These are phyloP conservation scores for Apamea epomidion DNA, from an alignment of 2,888 invertebrate species.

Conservation along the genomic window DNA sequence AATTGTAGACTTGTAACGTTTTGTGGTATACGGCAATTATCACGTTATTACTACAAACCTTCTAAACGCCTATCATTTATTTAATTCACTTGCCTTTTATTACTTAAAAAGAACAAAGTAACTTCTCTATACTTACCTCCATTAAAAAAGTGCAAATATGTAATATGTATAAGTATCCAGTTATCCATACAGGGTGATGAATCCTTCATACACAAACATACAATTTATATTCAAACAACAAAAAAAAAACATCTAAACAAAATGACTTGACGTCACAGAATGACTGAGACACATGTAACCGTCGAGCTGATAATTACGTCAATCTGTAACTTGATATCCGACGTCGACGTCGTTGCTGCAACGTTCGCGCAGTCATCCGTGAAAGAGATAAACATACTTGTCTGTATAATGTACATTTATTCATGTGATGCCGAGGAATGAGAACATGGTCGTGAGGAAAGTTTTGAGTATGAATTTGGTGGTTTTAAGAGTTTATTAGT, in stretches of 20 bases:
- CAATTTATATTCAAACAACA: conserved; percentile 18
- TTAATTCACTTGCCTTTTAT: background rate
- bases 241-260: conserved; percentile 20
- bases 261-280: conserved; percentile 25
- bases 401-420: conserved; percentile 28
- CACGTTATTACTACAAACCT: background rate
- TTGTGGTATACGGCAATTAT: background rate
- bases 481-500: background rate
- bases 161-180: background rate
- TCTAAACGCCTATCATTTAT: background rate
- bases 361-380: conserved; percentile 55
- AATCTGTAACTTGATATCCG: conserved; percentile 56
- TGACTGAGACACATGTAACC: conserved; percentile 30
- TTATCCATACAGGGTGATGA: too few relatives aligned
- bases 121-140: background rate
- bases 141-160: background rate
- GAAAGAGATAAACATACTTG: conserved; percentile 58
- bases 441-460: background rate
- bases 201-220: background rate
- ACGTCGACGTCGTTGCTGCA: conserved; percentile 46
- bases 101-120: background rate
- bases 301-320: conserved; percentile 56
- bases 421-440: background rate
- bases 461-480: background rate
- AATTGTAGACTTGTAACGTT: too few relatives aligned